Evolutionary conservation across 1,140 invertebrate genomes (phyloP).

Genomic region (Nixonia krombeini): DNA sequence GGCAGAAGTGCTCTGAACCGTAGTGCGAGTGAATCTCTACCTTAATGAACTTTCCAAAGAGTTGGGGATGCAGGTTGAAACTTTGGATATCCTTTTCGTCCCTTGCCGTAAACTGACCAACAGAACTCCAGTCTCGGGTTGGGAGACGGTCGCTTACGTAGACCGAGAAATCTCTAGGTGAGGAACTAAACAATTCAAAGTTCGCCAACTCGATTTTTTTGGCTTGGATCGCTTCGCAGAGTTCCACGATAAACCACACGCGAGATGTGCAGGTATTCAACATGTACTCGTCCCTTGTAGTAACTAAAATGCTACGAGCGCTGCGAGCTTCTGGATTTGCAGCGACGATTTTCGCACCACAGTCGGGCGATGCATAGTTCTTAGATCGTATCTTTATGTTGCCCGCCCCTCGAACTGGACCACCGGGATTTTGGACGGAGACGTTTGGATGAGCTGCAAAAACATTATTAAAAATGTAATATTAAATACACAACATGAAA

Average conservation of each 20-base stretch:
- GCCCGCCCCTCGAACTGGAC: slow-evolving; percentile 53
- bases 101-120: slow-evolving; percentile 89
- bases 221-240: slow-evolving; percentile 97
- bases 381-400: slow-evolving; percentile 81
- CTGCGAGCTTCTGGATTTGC: slow-evolving; percentile 93
- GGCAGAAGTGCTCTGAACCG: slow-evolving; percentile 97
- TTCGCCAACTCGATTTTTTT: slow-evolving; percentile 96
- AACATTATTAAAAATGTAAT: slow-evolving; percentile 16
- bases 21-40: slow-evolving; percentile 94
- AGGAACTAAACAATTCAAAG: slow-evolving; percentile 98
- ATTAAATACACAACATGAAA: no score
- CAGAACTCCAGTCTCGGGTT: slow-evolving; percentile 89
- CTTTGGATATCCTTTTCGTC: slow-evolving; percentile 91
- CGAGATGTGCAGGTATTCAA: slow-evolving; percentile 93
- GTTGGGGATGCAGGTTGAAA: slow-evolving; percentile 82
- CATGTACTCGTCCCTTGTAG: slow-evolving; percentile 96
- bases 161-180: slow-evolving; percentile 90
- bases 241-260: slow-evolving; percentile 96
- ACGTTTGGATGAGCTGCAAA: slow-evolving; percentile 62
- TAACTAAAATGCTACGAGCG: slow-evolving; percentile 86
- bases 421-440: slow-evolving; percentile 64
- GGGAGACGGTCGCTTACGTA: slow-evolving; percentile 93
- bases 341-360: slow-evolving; percentile 96
- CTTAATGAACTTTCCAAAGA: slow-evolving; percentile 95
- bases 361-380: slow-evolving; percentile 96